Percentiles rank a stretch among this genome's conserved stretches.
Conservation (phyloP, 2,797 vertebrate species). For the Microctenopoma lineatum region DNA sequence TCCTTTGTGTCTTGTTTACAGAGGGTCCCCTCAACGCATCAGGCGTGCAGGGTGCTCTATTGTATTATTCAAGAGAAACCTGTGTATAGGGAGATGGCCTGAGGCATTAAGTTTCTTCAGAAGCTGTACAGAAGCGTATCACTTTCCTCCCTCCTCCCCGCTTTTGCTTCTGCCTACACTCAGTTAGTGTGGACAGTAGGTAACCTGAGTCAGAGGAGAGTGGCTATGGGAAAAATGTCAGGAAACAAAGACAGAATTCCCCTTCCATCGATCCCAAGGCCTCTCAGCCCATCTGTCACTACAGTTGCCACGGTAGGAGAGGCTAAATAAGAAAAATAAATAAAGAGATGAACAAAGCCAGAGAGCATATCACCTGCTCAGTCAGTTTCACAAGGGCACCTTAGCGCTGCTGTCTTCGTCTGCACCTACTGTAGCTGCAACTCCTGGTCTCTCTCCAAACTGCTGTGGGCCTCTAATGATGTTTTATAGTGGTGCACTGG, state of each 20-base stretch:
- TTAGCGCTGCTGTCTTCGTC: slow-evolving; percentile 64
- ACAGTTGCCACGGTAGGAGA: slow-evolving; percentile 46
- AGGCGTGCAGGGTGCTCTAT: slow-evolving; percentile 72
- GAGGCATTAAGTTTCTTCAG: slow-evolving; percentile 82
- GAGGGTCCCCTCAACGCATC: slow-evolving; percentile 66
- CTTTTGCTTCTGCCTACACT: slow-evolving; percentile 49
- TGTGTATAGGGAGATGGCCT: slow-evolving; percentile 78
- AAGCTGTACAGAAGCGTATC: slow-evolving; percentile 76
- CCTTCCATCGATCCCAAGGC: slow-evolving; percentile 69
- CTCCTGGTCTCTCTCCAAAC: slow-evolving; percentile 56
- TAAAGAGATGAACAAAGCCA: slow-evolving; percentile 63
- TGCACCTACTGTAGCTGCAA: slow-evolving; percentile 54
- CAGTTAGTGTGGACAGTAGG: slow-evolving; percentile 75
- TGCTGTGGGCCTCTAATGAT: slow-evolving; percentile 73
- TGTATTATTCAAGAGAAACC: slow-evolving; percentile 85
- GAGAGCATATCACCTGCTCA: slow-evolving; percentile 51
- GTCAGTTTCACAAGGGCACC: slow-evolving; percentile 75
- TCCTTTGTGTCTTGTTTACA: slow-evolving; percentile 71
- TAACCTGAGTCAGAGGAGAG: slow-evolving; percentile 80
- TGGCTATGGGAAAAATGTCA: slow-evolving; percentile 83
- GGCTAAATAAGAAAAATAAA: slow-evolving; percentile 75
- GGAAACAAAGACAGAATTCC: slow-evolving; percentile 82
- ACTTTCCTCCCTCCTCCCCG: slow-evolving; percentile 53
- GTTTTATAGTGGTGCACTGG: slow-evolving; percentile 77
- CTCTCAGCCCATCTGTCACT: slow-evolving; percentile 75